These are phyloP conservation scores for Rhabdophis nuchalis DNA, from an alignment of 2,797 vertebrate genomes.

Conservation along the genomic window DNA sequence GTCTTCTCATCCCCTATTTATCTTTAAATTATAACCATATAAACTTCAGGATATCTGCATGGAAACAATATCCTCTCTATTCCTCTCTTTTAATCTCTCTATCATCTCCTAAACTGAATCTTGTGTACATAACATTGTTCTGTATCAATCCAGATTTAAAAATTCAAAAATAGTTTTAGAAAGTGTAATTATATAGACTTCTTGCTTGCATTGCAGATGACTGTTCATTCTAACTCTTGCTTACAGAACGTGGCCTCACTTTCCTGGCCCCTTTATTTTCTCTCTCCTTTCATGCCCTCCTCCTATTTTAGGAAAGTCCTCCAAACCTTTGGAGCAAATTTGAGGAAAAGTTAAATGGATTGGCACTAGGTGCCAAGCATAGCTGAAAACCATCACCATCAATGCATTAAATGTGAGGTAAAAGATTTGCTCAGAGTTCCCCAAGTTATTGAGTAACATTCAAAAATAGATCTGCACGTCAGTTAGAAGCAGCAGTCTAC, in stretches of 20 bases:
- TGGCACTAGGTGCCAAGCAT: not conserved
- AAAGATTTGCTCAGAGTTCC: too few species aligned
- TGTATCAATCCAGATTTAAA: not conserved
- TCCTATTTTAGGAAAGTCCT: not conserved
- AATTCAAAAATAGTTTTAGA: not conserved
- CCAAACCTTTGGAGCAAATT: not conserved
- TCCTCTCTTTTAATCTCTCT: not conserved
- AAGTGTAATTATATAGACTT: not conserved
- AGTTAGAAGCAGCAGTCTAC: not conserved
- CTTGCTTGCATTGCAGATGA: not conserved
- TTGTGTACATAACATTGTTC: not conserved
- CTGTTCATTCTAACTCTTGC: not conserved
- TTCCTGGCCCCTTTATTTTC: not conserved
- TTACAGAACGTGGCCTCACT: not conserved
- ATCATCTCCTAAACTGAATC: not conserved
- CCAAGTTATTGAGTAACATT: not conserved
- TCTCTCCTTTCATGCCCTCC: not conserved
- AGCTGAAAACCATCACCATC: not conserved
- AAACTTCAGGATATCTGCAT: not conserved
- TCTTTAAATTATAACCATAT: not conserved
- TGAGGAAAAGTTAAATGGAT: not conserved
- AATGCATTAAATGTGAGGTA: not conserved
- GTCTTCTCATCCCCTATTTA: not conserved
- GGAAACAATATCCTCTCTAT: not conserved
- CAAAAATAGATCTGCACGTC: not conserved